These are phyloP conservation scores for Pseudomyrmex concolor DNA, from an alignment of 1,140 invertebrate genomes.

Conservation along the genomic window DNA sequence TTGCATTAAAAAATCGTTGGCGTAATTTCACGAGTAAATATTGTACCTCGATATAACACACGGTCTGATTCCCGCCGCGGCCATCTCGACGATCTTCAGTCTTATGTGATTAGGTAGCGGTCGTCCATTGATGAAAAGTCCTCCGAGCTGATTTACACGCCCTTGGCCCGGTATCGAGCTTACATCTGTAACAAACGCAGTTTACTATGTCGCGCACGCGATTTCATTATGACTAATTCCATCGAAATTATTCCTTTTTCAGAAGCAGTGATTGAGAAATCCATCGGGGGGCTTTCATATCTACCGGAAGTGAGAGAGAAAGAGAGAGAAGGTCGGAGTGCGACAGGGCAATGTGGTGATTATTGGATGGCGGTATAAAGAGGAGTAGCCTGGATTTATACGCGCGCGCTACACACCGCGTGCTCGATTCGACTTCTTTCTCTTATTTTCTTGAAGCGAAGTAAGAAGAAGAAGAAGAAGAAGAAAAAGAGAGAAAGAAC, in stretches of 20 bases:
- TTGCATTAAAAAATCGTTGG: too few species aligned
- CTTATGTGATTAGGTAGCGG: slow-evolving; percentile 92
- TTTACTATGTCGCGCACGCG: background rate
- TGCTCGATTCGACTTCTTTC: slow-evolving; percentile 35
- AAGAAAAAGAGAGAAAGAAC: background rate
- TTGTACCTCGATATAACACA: slow-evolving; percentile 90
- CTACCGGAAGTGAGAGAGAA: background rate
- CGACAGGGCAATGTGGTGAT: slow-evolving; percentile 20
- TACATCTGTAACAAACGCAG: slow-evolving; percentile 75
- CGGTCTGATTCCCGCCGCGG: slow-evolving; percentile 91
- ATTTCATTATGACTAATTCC: too few species aligned
- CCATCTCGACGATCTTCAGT: slow-evolving; percentile 93
- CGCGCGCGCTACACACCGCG: slow-evolving; percentile 27
- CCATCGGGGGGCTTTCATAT: slow-evolving; percentile 17
- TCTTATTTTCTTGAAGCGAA: slow-evolving; percentile 1
- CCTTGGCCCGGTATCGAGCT: slow-evolving; percentile 89
- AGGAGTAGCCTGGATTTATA: slow-evolving; percentile 63
- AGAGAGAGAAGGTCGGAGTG: background rate
- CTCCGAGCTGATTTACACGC: slow-evolving; percentile 93
- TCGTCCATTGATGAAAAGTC: slow-evolving; percentile 93
- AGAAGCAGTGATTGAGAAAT: slow-evolving; percentile 39
- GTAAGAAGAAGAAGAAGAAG: background rate
- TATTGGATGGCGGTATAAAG: slow-evolving; percentile 60
- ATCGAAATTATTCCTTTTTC: background rate
- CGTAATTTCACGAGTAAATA: too few species aligned